Evolutionary conservation across 1,140 invertebrate species (phyloP).

Genomic region (Helicoverpa zea): DNA sequence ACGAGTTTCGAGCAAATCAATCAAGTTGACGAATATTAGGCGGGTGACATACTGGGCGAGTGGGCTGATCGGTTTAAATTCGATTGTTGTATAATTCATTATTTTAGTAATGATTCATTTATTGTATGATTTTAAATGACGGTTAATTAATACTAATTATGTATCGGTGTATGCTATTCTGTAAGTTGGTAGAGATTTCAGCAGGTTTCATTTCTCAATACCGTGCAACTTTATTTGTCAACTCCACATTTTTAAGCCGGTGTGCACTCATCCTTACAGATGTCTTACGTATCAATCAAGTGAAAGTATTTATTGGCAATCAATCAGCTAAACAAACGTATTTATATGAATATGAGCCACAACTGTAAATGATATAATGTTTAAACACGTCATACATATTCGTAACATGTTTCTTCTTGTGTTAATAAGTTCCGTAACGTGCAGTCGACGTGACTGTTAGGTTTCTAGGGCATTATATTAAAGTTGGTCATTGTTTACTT

Average conservation of each 20-base stretch:
- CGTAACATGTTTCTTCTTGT: too few species aligned
- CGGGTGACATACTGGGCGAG: background rate
- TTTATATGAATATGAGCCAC: background rate
- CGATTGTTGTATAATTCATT: background rate
- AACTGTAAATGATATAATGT: too few species aligned
- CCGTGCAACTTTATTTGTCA: background rate
- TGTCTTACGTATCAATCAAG: conserved; percentile 9
- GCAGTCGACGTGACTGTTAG: too few species aligned
- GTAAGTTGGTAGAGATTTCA: too few species aligned
- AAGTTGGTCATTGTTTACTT: too few species aligned
- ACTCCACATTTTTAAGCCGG: background rate
- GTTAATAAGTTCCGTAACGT: too few species aligned
- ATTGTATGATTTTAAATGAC: background rate
- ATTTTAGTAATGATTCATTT: background rate
- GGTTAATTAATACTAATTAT: too few species aligned
- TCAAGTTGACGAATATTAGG: conserved; percentile 31
- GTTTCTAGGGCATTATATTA: too few species aligned
- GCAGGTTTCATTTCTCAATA: too few species aligned
- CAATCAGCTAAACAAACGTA: conserved; percentile 9
- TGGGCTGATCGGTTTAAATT: background rate
- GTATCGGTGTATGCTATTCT: too few species aligned
- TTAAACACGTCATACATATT: too few species aligned
- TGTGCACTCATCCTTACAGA: background rate
- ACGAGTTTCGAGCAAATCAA: conserved; percentile 28
- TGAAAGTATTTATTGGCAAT: conserved; percentile 12